A percentile compares a stretch with the other conserved stretches of the same genome.
Evolutionary conservation across 2,113 vertebrate species (phyloP).

Genomic region (Equus quagga): DNA sequence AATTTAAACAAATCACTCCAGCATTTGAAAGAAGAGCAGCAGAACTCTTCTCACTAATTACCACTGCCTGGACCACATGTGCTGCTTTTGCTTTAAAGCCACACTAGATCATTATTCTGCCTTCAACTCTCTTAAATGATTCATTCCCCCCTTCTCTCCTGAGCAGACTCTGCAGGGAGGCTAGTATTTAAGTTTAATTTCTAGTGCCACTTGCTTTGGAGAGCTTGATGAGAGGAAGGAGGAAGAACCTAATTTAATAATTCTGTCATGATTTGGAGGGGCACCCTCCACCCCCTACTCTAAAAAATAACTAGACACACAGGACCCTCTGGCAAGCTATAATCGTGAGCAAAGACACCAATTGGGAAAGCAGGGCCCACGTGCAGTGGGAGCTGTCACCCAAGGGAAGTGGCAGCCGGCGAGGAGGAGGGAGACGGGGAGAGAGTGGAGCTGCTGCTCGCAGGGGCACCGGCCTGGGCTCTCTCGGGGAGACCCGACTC

Average conservation of each 20-base stretch:
- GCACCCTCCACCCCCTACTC: not conserved
- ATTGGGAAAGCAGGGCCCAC: conserved; percentile 62
- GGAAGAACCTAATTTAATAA: conserved; percentile 60
- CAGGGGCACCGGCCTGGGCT: conserved; percentile 61
- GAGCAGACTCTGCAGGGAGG: conserved; percentile 71
- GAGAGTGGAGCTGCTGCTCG: not conserved
- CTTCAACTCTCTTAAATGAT: conserved; percentile 74
- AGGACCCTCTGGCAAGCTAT: not conserved
- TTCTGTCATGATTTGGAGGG: conserved; percentile 9
- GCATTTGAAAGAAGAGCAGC: not conserved
- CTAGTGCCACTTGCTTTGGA: conserved; percentile 70
- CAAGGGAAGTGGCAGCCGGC: conserved; percentile 23
- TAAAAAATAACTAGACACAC: not conserved
- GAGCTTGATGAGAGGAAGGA: conserved; percentile 38
- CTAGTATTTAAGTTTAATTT: conserved; percentile 79
- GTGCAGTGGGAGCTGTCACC: conserved; percentile 57
- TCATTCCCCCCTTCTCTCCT: conserved; percentile 60
- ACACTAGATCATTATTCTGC: conserved; percentile 69
- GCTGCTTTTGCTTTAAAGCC: conserved; percentile 53
- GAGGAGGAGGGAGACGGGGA: not conserved
- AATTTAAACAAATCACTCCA: conserved; percentile 68
- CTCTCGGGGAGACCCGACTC: not conserved
- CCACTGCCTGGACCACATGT: conserved; percentile 1
- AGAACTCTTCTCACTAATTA: conserved; percentile 64
- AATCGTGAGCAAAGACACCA: not conserved